Evolutionary conservation across 2,113 vertebrate genomes (phyloP).

Genomic region (Passerina amoena): DNA sequence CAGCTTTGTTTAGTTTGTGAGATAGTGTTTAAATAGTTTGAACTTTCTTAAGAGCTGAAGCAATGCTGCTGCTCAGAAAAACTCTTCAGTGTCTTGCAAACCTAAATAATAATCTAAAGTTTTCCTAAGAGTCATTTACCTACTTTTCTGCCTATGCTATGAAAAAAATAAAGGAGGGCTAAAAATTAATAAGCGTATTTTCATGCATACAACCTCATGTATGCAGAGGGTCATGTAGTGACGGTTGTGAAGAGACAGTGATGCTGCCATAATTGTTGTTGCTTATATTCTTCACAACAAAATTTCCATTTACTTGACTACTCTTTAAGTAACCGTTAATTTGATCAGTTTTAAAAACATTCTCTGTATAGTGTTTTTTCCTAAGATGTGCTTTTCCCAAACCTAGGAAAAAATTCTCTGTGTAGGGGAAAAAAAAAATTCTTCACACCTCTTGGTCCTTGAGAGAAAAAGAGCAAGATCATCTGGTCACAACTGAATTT

Average conservation of each 20-base stretch:
- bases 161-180: not conserved
- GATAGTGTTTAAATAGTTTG: not conserved
- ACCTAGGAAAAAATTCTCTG: not conserved
- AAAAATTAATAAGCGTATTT: not conserved
- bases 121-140: not conserved
- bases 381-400: not conserved
- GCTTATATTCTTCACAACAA: not conserved
- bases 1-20: not conserved
- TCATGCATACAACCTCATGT: not conserved
- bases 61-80: not conserved
- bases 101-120: not conserved
- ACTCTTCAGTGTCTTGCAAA: not conserved
- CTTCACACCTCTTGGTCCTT: not conserved
- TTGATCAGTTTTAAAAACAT: not conserved
- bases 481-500: not conserved
- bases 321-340: not conserved
- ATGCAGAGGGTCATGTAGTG: not conserved
- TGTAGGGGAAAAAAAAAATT: not conserved
- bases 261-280: not conserved
- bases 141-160: not conserved
- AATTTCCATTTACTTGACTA: not conserved
- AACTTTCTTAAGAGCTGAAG: not conserved
- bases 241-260: not conserved
- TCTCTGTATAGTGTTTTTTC: not conserved
- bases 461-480: not conserved